Conservation (phyloP, 2,888 invertebrate species). For the Rotaria macrura region DNA sequence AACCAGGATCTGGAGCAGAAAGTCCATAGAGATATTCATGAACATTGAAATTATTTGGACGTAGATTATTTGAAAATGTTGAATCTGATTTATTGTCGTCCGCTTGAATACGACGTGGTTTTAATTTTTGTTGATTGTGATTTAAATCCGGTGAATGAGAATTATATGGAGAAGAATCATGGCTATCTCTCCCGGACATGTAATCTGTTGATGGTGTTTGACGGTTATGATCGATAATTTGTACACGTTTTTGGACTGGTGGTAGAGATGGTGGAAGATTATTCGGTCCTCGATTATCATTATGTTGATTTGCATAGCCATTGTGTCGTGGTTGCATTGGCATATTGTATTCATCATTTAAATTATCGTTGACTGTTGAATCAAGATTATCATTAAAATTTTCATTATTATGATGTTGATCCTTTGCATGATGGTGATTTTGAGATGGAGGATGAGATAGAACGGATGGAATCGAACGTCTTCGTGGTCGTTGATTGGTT, state of each 20-base stretch:
- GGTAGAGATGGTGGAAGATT: background rate
- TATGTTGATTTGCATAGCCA: background rate
- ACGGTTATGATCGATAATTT: background rate
- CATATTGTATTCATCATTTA: background rate
- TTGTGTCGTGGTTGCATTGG: background rate
- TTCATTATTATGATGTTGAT: background rate
- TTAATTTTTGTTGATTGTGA: background rate
- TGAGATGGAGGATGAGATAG: background rate
- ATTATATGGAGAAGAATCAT: background rate
- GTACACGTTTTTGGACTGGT: background rate
- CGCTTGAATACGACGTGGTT: background rate
- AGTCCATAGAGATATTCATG: constrained; percentile 20
- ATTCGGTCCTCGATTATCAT: background rate
- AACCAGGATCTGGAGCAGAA: background rate
- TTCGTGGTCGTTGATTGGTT: background rate
- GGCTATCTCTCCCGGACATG: background rate
- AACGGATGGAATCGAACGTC: background rate
- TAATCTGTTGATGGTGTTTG: background rate
- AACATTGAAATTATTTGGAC: background rate
- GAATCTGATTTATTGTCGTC: background rate
- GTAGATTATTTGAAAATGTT: background rate
- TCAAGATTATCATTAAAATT: background rate
- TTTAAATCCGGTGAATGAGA: background rate
- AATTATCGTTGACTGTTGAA: background rate
- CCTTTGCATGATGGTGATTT: background rate